Percentiles rank a stretch among this genome's conserved stretches.
phyloP scores from a whole-genome alignment of 1,140 invertebrate species.

The Aphelenchoides fujianensis region DNA sequence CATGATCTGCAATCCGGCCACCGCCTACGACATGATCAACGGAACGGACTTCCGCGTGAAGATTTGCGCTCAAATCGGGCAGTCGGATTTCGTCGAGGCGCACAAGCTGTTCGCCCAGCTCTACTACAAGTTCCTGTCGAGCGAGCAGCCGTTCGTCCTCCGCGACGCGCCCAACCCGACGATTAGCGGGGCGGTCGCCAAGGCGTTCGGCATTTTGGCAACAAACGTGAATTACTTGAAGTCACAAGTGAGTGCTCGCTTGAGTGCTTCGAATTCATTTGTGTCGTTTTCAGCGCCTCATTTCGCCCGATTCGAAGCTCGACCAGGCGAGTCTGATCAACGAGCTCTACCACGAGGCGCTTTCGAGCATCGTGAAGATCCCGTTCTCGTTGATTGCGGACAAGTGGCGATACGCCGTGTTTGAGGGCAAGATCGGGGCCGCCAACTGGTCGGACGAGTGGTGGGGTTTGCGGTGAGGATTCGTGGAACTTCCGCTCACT shows the following conservation, averaged over 20 bases:
- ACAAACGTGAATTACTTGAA: slow-evolving; percentile 45
- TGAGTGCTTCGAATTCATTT: slow-evolving; percentile 23
- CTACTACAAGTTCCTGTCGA: slow-evolving; percentile 47
- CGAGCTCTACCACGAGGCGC: slow-evolving; percentile 43
- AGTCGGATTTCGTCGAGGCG: slow-evolving; percentile 43
- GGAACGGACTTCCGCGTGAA: slow-evolving; percentile 38
- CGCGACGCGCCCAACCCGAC: slow-evolving; percentile 49
- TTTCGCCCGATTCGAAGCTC: slow-evolving; percentile 9
- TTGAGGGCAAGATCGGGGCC: slow-evolving; percentile 32
- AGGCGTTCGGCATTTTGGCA: slow-evolving; percentile 43
- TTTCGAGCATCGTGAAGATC: slow-evolving; percentile 40
- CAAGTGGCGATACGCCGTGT: slow-evolving; percentile 42
- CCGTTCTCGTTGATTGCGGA: slow-evolving; percentile 41
- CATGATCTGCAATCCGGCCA: slow-evolving; percentile 54
- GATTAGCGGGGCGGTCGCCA: slow-evolving; percentile 15
- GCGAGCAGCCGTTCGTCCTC: slow-evolving; percentile 40
- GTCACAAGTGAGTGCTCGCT: slow-evolving; percentile 27
- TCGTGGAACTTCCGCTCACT: not conserved
- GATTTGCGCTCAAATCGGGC: slow-evolving; percentile 37
- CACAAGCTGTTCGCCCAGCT: slow-evolving; percentile 46
- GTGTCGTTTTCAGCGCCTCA: slow-evolving; percentile 34
- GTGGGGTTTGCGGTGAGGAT: slow-evolving; percentile 40
- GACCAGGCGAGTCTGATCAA: slow-evolving; percentile 29
- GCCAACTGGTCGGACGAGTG: slow-evolving; percentile 42
- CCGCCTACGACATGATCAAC: slow-evolving; percentile 50